Evolutionary conservation across 1,140 invertebrate species (phyloP).

Genomic region (Macrostomum lignano): DNA sequence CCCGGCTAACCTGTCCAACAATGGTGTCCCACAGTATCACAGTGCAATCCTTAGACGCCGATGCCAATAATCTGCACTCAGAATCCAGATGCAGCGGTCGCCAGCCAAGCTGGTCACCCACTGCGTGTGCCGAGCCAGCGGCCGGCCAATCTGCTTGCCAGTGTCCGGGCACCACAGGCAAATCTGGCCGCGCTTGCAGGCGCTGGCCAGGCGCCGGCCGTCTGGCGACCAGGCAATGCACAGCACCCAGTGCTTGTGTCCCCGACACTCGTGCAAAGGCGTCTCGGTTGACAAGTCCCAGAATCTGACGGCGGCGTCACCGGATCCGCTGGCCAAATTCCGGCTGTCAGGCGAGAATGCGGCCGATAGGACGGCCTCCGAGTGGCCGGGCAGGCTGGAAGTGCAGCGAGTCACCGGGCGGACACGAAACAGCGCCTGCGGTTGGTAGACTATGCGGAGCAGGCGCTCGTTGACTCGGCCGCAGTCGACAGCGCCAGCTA

Average conservation of each 20-base stretch:
- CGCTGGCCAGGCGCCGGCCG: conserved; percentile 62
- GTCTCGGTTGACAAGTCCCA: conserved; percentile 60
- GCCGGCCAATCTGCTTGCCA: conserved; percentile 49
- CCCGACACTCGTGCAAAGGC: conserved; percentile 14
- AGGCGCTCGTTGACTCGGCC: conserved; percentile 31
- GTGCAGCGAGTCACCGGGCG: conserved; percentile 30
- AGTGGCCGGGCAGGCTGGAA: conserved; percentile 63
- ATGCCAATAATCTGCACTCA: conserved; percentile 49
- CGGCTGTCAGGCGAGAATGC: conserved; percentile 69
- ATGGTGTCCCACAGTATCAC: conserved; percentile 81
- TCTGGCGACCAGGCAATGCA: conserved; percentile 81
- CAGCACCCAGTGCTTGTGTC: conserved; percentile 76
- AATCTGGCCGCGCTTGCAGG: conserved; percentile 69
- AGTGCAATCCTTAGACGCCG: conserved; percentile 56
- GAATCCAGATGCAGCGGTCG: conserved; percentile 67
- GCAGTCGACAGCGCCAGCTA: no score
- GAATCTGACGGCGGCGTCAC: conserved; percentile 77
- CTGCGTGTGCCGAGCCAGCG: conserved; percentile 63
- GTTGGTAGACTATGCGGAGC: conserved; percentile 70
- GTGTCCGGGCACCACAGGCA: conserved; percentile 63
- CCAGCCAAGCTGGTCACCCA: conserved; percentile 74
- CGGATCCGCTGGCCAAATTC: conserved; percentile 71
- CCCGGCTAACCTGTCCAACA: conserved; percentile 37
- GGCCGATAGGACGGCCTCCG: conserved; percentile 69
- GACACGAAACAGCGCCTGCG: conserved; percentile 66